phyloP scores from a whole-genome alignment of 2,113 vertebrate species.

The Ophthalmolycus amberensis region DNA sequence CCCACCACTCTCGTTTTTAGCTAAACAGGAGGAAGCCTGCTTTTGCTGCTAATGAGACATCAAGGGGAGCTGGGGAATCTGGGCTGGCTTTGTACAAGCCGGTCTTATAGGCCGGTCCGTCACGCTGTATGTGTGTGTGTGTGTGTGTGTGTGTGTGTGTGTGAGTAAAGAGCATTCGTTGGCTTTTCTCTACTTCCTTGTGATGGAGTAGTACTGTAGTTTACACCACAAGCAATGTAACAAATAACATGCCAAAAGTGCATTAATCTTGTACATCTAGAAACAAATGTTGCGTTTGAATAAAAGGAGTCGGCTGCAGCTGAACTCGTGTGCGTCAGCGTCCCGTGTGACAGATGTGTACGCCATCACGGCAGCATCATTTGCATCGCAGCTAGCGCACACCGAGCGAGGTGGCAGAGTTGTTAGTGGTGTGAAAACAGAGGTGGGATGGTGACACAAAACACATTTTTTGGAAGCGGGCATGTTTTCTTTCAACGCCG shows the following conservation, averaged over 20 bases:
- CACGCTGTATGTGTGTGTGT: conserved; percentile 14
- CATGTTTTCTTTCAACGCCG: conserved; percentile 1
- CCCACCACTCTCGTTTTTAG: conserved; percentile 32
- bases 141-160: conserved; percentile 18
- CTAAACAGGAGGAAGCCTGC: conserved; percentile 62
- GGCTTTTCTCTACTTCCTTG: conserved; percentile 15
- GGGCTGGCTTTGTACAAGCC: conserved; percentile 28
- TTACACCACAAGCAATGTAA: conserved; percentile 19
- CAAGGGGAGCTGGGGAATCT: conserved; percentile 62
- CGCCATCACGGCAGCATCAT: conserved; percentile 16
- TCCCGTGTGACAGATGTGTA: conserved; percentile 11
- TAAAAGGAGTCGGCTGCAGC: conserved; percentile 5
- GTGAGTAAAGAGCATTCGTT: conserved; percentile 24
- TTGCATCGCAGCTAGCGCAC: conserved; percentile 31
- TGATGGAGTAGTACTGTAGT: conserved; percentile 20
- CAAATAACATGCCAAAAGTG: not conserved
- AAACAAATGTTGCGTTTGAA: conserved; percentile 11
- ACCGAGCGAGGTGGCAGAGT: conserved; percentile 33
- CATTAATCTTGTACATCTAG: conserved; percentile 4
- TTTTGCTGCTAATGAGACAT: conserved; percentile 72
- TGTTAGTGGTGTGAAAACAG: conserved; percentile 41
- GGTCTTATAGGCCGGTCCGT: conserved; percentile 36
- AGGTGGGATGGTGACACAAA: conserved; percentile 11
- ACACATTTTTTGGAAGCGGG: conserved; percentile 4
- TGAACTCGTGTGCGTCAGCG: conserved; percentile 9